These are phyloP conservation scores for Limonius californicus DNA, from an alignment of 1,140 invertebrate genomes.

Conservation along the genomic window DNA sequence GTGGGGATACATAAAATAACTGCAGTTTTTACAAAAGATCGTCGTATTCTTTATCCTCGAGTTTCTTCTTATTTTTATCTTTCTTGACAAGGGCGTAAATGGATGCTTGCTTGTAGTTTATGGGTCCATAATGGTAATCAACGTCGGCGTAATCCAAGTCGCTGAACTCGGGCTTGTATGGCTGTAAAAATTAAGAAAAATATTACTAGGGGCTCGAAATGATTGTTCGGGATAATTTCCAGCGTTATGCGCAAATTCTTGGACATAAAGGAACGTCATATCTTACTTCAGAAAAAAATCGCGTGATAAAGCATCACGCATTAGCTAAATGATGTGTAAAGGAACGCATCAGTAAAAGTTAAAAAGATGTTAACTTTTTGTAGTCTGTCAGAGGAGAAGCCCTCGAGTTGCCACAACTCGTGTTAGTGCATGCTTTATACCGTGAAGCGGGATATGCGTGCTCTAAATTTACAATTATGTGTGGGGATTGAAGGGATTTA, in stretches of 20 bases:
- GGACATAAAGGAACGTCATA: neutral
- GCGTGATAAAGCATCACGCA: conserved; percentile 19
- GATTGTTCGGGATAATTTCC: conserved; percentile 13
- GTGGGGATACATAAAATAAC: too few relatives aligned
- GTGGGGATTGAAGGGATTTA: neutral
- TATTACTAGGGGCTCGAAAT: neutral
- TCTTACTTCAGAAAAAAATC: neutral
- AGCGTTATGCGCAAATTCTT: neutral
- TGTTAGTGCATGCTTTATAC: too few relatives aligned
- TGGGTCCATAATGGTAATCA: conserved; percentile 84
- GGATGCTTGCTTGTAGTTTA: conserved; percentile 85
- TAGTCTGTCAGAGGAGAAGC: neutral
- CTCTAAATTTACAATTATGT: conserved; percentile 37
- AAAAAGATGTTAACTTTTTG: conserved; percentile 4
- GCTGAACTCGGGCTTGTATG: conserved; percentile 67
- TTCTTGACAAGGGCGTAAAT: conserved; percentile 66
- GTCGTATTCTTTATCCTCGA: conserved; percentile 28
- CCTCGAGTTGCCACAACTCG: neutral
- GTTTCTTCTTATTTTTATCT: conserved; percentile 50
- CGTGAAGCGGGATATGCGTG: too few relatives aligned
- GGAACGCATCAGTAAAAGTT: conserved; percentile 25
- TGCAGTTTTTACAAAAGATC: conserved; percentile 10
- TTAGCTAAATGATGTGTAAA: conserved; percentile 29
- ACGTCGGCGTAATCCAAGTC: conserved; percentile 87
- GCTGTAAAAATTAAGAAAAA: conserved; percentile 51